Evolutionary conservation across 2,113 vertebrate species (phyloP).

Genomic region (Melanerpes aurifrons): DNA sequence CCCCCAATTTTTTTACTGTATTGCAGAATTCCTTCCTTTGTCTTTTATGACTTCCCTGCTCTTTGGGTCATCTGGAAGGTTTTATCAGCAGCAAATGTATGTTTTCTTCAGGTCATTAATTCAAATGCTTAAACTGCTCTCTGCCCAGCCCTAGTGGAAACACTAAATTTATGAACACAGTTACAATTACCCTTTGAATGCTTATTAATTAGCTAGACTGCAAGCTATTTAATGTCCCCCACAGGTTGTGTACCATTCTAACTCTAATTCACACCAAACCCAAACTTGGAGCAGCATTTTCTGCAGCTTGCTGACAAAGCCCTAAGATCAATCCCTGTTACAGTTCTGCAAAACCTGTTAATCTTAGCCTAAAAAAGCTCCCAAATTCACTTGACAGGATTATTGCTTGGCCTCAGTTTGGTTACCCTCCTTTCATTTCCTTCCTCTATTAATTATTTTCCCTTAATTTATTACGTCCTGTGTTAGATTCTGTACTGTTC

Average conservation of each 20-base stretch:
- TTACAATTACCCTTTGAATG: background rate
- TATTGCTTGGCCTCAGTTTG: background rate
- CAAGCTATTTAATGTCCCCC: background rate
- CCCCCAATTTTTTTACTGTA: background rate
- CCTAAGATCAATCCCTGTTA: background rate
- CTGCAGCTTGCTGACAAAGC: background rate
- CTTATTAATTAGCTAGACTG: constrained; percentile 12
- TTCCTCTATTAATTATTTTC: constrained; percentile 61
- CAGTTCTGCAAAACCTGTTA: background rate
- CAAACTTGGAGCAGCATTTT: background rate
- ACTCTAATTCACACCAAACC: background rate
- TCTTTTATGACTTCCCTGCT: background rate
- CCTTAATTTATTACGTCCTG: constrained; percentile 59
- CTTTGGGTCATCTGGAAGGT: constrained; percentile 6
- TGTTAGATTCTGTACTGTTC: constrained; percentile 37
- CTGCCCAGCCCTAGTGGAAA: constrained; percentile 14
- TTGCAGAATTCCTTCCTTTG: background rate
- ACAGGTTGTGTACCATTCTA: background rate
- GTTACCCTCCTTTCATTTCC: constrained; percentile 63
- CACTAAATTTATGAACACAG: background rate
- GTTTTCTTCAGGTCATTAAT: constrained; percentile 25
- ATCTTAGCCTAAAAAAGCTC: background rate
- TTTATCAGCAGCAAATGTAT: background rate
- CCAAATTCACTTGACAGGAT: constrained; percentile 7
- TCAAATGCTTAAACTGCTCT: constrained; percentile 10